Conservation (phyloP, 2,797 vertebrate species). For the Sebastes nivosus region DNA sequence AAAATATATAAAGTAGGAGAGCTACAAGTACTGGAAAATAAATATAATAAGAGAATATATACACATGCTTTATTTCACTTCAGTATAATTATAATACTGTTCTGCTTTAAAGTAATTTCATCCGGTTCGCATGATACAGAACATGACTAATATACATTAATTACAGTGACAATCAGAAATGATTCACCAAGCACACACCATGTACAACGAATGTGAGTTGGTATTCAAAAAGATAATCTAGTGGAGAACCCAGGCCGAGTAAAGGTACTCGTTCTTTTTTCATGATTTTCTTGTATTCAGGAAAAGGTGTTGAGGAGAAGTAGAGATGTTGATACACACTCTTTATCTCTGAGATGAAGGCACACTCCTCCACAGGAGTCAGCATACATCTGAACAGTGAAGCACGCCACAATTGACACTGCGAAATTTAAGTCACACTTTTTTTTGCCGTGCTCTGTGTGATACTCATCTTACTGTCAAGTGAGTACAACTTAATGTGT, state of each 20-base stretch:
- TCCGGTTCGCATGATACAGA: not conserved
- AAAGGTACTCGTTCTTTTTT: constrained; percentile 21
- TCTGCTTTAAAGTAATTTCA: not conserved
- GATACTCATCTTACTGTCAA: not conserved
- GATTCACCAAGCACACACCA: constrained; percentile 12
- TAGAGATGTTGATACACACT: constrained; percentile 22
- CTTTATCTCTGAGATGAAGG: constrained; percentile 30
- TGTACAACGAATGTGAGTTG: not conserved
- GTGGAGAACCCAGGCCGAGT: not conserved
- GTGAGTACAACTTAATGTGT: not conserved
- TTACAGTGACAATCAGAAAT: constrained; percentile 7
- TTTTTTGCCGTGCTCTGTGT: not conserved
- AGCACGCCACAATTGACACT: constrained; percentile 1
- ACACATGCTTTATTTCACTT: not conserved
- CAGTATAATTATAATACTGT: not conserved
- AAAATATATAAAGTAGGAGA: not conserved
- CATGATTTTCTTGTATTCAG: constrained; percentile 12
- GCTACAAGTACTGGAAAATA: not conserved
- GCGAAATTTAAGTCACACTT: not conserved
- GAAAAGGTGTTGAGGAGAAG: constrained; percentile 5
- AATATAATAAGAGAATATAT: not conserved
- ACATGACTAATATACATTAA: not conserved
- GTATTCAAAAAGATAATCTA: constrained; percentile 15
- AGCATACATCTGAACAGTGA: constrained; percentile 4
- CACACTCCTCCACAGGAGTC: constrained; percentile 11